These are phyloP conservation scores for Scolopax bukidnonensis DNA, from an alignment of 2,797 vertebrate species.

Conservation along the genomic window DNA sequence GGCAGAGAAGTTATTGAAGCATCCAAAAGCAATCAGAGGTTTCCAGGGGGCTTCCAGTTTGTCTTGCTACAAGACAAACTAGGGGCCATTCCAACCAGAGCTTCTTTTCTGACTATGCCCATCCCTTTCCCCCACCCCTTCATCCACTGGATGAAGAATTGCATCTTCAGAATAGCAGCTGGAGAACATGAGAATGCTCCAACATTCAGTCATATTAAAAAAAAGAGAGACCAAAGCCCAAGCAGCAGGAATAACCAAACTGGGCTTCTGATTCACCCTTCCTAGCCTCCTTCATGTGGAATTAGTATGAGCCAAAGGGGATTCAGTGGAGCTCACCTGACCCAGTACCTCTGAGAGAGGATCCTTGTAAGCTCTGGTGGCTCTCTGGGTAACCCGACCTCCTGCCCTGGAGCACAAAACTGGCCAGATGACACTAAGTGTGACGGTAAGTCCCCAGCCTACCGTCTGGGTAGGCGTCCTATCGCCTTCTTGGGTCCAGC, in stretches of 20 bases:
- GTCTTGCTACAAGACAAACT: neutral
- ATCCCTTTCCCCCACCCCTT: neutral
- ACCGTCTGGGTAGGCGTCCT: neutral
- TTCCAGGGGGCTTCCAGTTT: neutral
- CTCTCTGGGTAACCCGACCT: neutral
- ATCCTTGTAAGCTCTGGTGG: neutral
- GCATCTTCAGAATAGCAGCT: neutral
- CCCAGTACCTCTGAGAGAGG: neutral
- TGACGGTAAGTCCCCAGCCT: neutral
- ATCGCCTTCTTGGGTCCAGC: neutral
- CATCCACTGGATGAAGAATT: neutral
- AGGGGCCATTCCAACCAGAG: neutral
- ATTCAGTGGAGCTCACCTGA: neutral
- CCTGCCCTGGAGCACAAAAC: neutral
- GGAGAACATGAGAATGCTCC: neutral
- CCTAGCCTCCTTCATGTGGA: neutral
- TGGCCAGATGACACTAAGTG: neutral
- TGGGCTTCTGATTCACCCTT: neutral
- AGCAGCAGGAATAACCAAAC: neutral
- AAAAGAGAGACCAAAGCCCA: neutral
- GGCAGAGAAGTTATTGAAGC: neutral
- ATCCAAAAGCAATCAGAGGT: neutral
- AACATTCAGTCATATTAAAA: neutral
- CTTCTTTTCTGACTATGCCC: neutral
- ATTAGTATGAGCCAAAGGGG: neutral